Evolutionary conservation across 1,140 invertebrate genomes (phyloP).

Genomic region (Prorops nasuta): DNA sequence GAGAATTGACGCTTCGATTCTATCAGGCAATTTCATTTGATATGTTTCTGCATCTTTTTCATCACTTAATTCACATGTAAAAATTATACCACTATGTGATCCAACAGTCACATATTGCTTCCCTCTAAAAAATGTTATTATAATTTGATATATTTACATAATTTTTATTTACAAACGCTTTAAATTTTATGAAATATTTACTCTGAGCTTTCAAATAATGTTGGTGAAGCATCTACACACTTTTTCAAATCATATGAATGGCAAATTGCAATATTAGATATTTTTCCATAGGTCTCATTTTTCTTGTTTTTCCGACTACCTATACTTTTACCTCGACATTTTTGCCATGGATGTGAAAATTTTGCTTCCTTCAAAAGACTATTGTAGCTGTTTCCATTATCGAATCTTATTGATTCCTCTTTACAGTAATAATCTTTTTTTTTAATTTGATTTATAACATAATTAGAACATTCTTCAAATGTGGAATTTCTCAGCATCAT

Average conservation of each 20-base stretch:
- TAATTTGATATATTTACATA: conserved; percentile 33
- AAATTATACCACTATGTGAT: conserved; percentile 64
- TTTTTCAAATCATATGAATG: conserved; percentile 63
- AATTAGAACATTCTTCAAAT: conserved; percentile 25
- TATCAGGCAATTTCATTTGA: conserved; percentile 50
- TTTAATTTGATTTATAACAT: conserved; percentile 22
- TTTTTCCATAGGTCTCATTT: no score
- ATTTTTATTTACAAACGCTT: background rate
- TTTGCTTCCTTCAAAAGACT: background rate
- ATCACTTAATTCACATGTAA: conserved; percentile 52
- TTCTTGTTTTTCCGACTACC: no score
- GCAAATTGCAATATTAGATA: conserved; percentile 26
- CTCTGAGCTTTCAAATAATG: conserved; percentile 56
- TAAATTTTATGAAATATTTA: conserved; percentile 39
- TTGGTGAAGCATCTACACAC: conserved; percentile 71
- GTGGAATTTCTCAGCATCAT: conserved; percentile 41
- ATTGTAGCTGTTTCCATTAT: background rate
- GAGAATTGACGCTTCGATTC: conserved; percentile 61
- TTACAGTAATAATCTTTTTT: conserved; percentile 7
- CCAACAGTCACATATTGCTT: conserved; percentile 55
- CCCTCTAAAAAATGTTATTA: conserved; percentile 52
- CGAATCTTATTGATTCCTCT: background rate
- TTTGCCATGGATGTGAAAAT: conserved; percentile 39
- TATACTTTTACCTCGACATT: conserved; percentile 42
- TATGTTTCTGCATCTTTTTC: conserved; percentile 33